phyloP scores from a whole-genome alignment of 2,797 vertebrate species.

The Brachyrhaphis roseni region DNA sequence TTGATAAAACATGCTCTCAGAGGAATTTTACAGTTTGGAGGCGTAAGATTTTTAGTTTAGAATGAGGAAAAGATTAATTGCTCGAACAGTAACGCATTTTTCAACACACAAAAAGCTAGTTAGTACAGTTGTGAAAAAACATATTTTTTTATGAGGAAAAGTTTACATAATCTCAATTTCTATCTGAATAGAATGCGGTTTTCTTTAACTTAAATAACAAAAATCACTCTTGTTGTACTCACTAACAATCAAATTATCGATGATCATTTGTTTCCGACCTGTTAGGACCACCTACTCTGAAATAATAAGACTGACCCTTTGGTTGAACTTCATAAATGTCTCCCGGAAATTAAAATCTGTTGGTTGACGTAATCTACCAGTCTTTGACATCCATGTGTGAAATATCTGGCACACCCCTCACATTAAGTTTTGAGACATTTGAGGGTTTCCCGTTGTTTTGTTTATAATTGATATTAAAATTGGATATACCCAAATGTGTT shows the following conservation, averaged over 20 bases:
- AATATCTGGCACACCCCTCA: background rate
- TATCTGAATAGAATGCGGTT: background rate
- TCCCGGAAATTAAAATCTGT: background rate
- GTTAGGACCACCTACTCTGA: background rate
- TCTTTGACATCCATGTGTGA: background rate
- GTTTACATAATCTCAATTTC: background rate
- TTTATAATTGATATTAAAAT: background rate
- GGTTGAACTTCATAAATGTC: background rate
- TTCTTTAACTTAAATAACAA: background rate
- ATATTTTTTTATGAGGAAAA: background rate
- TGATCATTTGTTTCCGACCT: background rate
- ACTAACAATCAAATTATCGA: background rate
- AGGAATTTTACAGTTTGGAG: constrained; percentile 77
- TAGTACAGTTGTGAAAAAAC: background rate
- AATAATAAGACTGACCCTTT: background rate
- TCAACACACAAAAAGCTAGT: background rate
- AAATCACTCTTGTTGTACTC: background rate
- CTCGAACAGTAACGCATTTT: background rate
- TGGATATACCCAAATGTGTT: constrained; percentile 9
- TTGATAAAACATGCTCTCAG: constrained; percentile 79
- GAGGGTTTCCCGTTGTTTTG: background rate
- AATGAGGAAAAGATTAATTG: constrained; percentile 17
- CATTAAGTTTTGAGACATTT: background rate
- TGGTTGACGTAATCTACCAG: background rate
- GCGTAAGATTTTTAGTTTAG: constrained; percentile 58